Base-by-base conservation (phyloP, 1,140 invertebrate genomes). In the Drosophila bocqueti region DNA sequence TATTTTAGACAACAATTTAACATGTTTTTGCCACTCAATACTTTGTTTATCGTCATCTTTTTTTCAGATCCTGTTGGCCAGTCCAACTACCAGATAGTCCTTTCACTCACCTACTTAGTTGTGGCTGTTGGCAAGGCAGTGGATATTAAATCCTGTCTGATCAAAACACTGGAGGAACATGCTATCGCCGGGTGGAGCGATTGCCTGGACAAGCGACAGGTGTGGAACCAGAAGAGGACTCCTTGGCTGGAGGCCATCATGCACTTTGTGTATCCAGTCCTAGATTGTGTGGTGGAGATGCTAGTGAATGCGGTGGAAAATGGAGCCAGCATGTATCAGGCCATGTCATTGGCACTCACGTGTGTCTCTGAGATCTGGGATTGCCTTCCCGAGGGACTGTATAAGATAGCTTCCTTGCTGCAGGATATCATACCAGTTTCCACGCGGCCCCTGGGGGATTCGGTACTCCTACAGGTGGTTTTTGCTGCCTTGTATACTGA, bases 151-250 rank as follows among this genome's bases (percentile, higher is more conserved):
- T 92, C 93, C 0, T 94, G 95, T 13, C 85, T 97, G 6, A 94
- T 96, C 43, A 94, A 95, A 63, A 93, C 94, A 0, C 93, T 97
- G 10, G 95, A 96, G 76, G 92, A 94, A 46, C 94, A 94, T 68
- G 93, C 94, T 55, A 92, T 93, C 40, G 62, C 76, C 5, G 93
- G 94, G 21, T 96, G 96, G 96, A 94, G 95, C 2, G 94, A 94
- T 65, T 96, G 95, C 83, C 93, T 97, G 46, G 95, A 96, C 89
- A 95, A 95, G 84, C 93, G 96, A 72, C 95, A 97, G 94, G 96
- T 97, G 2, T 97, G 96, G 96, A 96, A 96, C 93, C 95, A 96
- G 83, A 94, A 95, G 36, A 93, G 95, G 31, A 96, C 96, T 31
- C 94, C 96, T 0, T 97, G 96, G 96, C 92, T 96, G 54, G 94